Evolutionary conservation across 2,888 invertebrate genomes (phyloP).

Genomic region (Chrysodeixis includens): DNA sequence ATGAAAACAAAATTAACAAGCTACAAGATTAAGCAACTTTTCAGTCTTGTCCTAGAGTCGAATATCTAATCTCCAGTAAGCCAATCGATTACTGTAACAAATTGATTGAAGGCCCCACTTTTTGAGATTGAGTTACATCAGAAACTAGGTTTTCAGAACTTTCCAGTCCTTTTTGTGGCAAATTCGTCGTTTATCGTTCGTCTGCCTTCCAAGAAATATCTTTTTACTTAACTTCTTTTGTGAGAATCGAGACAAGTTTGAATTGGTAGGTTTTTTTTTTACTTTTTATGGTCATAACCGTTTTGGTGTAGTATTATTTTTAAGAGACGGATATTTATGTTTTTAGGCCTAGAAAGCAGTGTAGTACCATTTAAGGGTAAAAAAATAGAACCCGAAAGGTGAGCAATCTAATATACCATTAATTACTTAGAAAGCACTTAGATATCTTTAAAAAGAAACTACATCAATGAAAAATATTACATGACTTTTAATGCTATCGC

Average conservation of each 20-base stretch:
- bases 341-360: too few relatives aligned
- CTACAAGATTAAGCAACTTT: not conserved
- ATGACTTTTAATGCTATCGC: too few relatives aligned
- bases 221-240: not conserved
- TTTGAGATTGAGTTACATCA: slow-evolving; percentile 4
- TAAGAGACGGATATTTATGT: not conserved
- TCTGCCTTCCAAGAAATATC: slow-evolving; percentile 4
- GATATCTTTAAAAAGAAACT: too few relatives aligned
- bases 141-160: not conserved
- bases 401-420: too few relatives aligned
- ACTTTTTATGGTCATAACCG: not conserved
- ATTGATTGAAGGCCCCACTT: slow-evolving; percentile 3
- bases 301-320: not conserved
- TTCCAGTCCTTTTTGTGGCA: not conserved
- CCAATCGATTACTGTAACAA: not conserved
- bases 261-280: not conserved
- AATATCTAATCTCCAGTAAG: not conserved
- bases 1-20: not conserved
- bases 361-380: too few relatives aligned
- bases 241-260: not conserved
- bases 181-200: slow-evolving; percentile 3
- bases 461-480: too few relatives aligned
- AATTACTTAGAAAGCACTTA: too few relatives aligned
- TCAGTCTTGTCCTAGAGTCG: not conserved
- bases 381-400: too few relatives aligned